Conservation (phyloP, 2,113 vertebrate species). For the Panthera uncia region DNA sequence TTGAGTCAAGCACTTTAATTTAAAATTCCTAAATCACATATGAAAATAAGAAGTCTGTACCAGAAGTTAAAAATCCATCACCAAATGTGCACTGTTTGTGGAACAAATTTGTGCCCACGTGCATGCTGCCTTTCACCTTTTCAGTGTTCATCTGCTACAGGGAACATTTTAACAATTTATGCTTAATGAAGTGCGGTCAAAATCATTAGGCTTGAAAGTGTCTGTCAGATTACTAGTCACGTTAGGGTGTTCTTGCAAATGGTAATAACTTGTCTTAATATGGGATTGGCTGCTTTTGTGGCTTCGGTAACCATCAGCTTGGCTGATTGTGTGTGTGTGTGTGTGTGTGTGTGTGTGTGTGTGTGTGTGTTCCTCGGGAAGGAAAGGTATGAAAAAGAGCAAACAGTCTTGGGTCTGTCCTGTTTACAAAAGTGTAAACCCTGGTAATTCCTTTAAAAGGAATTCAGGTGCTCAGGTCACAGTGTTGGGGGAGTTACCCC, state of each 20-base stretch:
- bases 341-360: no score
- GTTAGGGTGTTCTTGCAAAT: background rate
- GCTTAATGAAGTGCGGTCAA: background rate
- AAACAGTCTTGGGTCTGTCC: background rate
- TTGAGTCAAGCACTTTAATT: background rate
- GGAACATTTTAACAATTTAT: background rate
- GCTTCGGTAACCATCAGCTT: background rate
- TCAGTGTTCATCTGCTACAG: accelerated
- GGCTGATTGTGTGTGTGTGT: no score
- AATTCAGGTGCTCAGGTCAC: accelerated
- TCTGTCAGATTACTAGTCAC: background rate
- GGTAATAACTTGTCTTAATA: background rate
- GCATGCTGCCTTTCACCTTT: background rate
- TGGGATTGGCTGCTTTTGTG: background rate
- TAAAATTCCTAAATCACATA: background rate
- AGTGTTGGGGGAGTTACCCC: background rate
- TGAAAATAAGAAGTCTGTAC: background rate
- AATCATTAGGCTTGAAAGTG: background rate
- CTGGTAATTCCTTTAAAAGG: background rate
- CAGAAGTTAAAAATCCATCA: background rate
- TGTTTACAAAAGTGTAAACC: background rate
- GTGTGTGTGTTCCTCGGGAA: background rate
- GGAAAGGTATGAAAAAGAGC: background rate
- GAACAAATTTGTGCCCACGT: background rate
- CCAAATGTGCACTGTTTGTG: background rate